Percentiles rank a stretch among this genome's conserved stretches.
These are phyloP conservation scores for Tachuris rubrigastra DNA, from an alignment of 2,113 vertebrate genomes.

Conservation along the genomic window DNA sequence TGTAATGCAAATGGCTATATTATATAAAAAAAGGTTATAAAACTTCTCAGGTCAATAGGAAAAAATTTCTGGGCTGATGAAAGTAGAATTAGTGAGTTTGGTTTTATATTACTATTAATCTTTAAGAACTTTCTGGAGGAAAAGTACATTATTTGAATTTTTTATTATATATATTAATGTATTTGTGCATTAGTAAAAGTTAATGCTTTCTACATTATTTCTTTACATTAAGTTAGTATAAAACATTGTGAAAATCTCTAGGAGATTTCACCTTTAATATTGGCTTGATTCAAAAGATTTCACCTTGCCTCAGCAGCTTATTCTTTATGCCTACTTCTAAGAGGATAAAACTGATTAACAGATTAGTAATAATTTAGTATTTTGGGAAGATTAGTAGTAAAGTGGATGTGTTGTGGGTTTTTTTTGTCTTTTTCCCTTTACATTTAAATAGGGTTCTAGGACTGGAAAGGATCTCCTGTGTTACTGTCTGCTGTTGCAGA, in stretches of 20 bases:
- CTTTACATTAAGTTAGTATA: not conserved
- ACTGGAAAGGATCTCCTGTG: not conserved
- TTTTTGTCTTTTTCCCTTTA: not conserved
- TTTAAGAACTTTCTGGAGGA: not conserved
- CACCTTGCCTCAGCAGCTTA: not conserved
- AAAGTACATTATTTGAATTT: not conserved
- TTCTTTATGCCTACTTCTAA: constrained; percentile 10
- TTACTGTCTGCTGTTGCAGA: not conserved
- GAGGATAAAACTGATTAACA: constrained; percentile 51
- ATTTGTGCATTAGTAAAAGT: not conserved
- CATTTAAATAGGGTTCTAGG: not conserved
- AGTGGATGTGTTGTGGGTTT: not conserved
- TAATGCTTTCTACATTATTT: not conserved
- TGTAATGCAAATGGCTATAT: not conserved
- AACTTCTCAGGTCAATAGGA: not conserved
- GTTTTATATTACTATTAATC: not conserved
- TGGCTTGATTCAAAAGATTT: not conserved
- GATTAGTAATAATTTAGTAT: constrained; percentile 28
- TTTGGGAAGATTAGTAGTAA: constrained; percentile 22
- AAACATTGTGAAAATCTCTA: not conserved
- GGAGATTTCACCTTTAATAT: not conserved
- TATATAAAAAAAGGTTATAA: not conserved
- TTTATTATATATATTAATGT: not conserved
- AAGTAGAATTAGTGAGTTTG: not conserved
- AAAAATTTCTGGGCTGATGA: not conserved